These are phyloP conservation scores for Pelvicachromis taeniatus DNA, from an alignment of 2,113 vertebrate genomes.

Conservation along the genomic window DNA sequence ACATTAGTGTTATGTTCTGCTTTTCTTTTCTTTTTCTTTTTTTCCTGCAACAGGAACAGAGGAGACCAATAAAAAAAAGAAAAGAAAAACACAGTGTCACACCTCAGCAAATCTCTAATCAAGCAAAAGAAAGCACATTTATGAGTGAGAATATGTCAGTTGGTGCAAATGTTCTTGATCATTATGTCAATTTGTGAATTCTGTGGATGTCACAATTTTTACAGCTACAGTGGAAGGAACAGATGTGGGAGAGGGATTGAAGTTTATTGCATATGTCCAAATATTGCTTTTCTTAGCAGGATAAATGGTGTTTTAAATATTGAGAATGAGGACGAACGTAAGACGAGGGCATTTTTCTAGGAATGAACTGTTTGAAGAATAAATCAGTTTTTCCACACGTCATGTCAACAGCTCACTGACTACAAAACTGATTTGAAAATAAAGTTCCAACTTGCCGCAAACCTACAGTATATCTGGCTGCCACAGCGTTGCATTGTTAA, in stretches of 20 bases:
- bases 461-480: not conserved
- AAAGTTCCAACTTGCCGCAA: not conserved
- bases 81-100: not conserved
- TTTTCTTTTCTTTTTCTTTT: not conserved
- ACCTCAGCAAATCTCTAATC: constrained; percentile 34
- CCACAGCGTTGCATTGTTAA: not conserved
- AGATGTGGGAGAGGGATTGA: not conserved
- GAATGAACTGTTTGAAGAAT: not conserved
- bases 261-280: not conserved
- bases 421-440: not conserved
- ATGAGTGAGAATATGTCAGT: not conserved
- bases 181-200: not conserved
- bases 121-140: constrained; percentile 41
- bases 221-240: not conserved
- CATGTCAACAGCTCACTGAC: not conserved
- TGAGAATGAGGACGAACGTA: not conserved
- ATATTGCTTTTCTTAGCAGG: not conserved
- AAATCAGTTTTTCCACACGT: not conserved
- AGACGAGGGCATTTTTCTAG: not conserved
- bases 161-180: not conserved
- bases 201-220: not conserved
- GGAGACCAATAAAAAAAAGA: not conserved
- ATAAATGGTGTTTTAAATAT: not conserved
- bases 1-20: not conserved
- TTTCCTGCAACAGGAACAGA: not conserved